phyloP scores from a whole-genome alignment of 2,888 invertebrate genomes.

The Perizoma flavofasciatum region DNA sequence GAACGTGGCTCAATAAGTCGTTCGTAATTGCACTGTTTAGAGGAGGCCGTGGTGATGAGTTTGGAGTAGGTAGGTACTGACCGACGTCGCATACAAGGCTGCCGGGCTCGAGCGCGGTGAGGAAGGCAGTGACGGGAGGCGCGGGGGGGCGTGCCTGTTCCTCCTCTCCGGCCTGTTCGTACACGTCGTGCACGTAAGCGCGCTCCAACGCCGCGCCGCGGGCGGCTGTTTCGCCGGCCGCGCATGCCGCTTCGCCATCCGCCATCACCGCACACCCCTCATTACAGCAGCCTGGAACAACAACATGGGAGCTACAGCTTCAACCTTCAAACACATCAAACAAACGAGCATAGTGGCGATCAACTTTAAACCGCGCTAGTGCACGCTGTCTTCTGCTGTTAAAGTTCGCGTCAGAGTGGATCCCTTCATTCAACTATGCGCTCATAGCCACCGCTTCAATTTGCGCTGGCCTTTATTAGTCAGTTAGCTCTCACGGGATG shows the following conservation, averaged over 20 bases:
- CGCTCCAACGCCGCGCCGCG: conserved; percentile 73
- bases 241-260: conserved; percentile 57
- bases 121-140: conserved; percentile 92
- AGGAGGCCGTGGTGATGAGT: not conserved
- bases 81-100: conserved; percentile 97
- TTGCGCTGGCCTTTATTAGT: no score
- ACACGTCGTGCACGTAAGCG: conserved; percentile 97
- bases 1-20: no score
- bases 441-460: no score
- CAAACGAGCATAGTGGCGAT: no score
- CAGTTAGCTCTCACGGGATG: no score
- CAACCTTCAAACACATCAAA: no score
- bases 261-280: conserved; percentile 77
- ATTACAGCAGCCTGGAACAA: conserved; percentile 66
- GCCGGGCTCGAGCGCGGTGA: conserved; percentile 94
- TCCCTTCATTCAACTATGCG: no score
- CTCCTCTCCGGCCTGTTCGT: conserved; percentile 93
- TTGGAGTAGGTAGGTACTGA: conserved; percentile 68
- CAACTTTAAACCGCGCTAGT: no score
- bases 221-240: conserved; percentile 59
- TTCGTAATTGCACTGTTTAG: no score
- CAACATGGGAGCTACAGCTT: not conserved
- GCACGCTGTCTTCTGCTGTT: no score
- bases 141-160: conserved; percentile 71
- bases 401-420: no score